These are phyloP conservation scores for Oreochromis aureus DNA, from an alignment of 2,113 vertebrate species.

Conservation along the genomic window DNA sequence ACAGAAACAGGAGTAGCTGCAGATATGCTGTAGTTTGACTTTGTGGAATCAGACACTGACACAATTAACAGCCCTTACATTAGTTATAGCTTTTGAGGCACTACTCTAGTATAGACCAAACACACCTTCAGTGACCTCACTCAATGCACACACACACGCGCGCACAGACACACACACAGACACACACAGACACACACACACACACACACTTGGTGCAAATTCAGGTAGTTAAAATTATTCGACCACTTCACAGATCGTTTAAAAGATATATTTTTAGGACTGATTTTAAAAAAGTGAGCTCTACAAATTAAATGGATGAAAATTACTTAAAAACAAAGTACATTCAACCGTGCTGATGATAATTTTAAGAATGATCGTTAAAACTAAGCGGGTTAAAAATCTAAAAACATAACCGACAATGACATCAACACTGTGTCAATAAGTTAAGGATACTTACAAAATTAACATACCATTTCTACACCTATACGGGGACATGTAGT, in stretches of 20 bases:
- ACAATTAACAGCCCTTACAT: slow-evolving; percentile 2
- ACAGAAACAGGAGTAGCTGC: neutral
- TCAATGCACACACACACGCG: neutral
- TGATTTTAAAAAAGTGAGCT: neutral
- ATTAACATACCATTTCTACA: neutral
- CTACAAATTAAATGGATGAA: neutral
- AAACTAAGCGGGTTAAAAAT: neutral
- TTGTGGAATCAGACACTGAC: neutral
- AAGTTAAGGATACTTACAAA: slow-evolving; percentile 20
- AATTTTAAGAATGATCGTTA: neutral
- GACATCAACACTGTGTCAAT: neutral
- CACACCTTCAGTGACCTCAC: neutral
- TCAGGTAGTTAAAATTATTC: slow-evolving; percentile 18
- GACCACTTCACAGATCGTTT: neutral
- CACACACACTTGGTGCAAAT: slow-evolving; percentile 1
- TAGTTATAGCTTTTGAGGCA: slow-evolving; percentile 31
- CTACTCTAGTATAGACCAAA: slow-evolving; percentile 4
- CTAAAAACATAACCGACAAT: neutral
- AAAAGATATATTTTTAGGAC: neutral
- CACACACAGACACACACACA: neutral
- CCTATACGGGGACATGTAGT: neutral
- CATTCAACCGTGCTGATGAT: neutral
- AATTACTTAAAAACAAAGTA: neutral
- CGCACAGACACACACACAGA: no score
- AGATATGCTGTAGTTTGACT: neutral